These are phyloP conservation scores for Pinna nobilis DNA, from an alignment of 1,140 invertebrate species.

Conservation along the genomic window DNA sequence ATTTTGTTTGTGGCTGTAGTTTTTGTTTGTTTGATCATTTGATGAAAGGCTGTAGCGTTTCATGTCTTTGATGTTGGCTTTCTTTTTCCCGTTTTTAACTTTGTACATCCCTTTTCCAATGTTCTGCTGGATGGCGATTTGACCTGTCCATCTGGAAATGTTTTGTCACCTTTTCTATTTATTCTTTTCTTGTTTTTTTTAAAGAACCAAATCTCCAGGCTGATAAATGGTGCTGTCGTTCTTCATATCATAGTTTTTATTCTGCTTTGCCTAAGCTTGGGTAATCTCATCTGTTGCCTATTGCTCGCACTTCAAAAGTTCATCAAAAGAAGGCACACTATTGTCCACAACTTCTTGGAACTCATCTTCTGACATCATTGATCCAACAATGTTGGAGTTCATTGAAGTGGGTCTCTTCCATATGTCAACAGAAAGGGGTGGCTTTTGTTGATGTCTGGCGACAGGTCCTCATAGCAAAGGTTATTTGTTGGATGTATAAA, in stretches of 20 bases:
- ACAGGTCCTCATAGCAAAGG: constrained; percentile 35
- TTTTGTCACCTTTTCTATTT: constrained; percentile 24
- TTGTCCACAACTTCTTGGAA: neutral
- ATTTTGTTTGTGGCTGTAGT: too few relatives aligned
- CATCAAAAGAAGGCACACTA: constrained; percentile 10
- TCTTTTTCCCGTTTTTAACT: too few relatives aligned
- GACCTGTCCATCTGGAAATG: too few relatives aligned
- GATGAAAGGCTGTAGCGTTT: too few relatives aligned
- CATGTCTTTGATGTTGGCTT: too few relatives aligned
- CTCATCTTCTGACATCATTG: neutral
- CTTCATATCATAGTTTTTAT: constrained; percentile 16
- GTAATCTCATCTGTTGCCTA: constrained; percentile 2
- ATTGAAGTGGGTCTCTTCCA: constrained; percentile 14
- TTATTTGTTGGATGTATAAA: constrained; percentile 23
- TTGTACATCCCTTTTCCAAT: too few relatives aligned
- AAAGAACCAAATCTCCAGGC: constrained; percentile 6
- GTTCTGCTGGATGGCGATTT: too few relatives aligned
- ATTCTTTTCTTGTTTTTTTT: constrained; percentile 8
- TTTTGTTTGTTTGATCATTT: too few relatives aligned
- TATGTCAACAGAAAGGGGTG: constrained; percentile 20
- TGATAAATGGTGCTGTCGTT: neutral
- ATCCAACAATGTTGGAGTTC: constrained; percentile 25
- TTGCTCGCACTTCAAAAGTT: neutral
- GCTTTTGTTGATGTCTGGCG: constrained; percentile 26
- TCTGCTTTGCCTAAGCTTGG: constrained; percentile 1